Conservation (phyloP, 2,113 vertebrate genomes). For the Vicugna pacos region DNA sequence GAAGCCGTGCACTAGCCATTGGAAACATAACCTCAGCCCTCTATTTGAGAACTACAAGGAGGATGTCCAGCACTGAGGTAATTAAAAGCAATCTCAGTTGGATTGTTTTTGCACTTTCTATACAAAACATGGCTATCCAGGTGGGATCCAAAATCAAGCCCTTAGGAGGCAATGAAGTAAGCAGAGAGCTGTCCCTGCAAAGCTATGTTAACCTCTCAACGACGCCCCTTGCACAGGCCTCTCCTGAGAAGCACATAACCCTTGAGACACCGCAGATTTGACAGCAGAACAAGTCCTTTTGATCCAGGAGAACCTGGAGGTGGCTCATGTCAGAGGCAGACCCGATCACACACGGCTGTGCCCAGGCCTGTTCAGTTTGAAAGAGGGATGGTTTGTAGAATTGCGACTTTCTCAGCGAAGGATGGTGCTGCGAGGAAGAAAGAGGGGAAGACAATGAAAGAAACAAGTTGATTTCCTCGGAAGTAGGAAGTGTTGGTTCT, state of each 20-base stretch:
- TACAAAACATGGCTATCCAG: neutral
- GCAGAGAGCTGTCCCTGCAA: slow-evolving; percentile 21
- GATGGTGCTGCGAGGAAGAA: neutral
- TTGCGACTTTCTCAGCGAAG: neutral
- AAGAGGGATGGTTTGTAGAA: neutral
- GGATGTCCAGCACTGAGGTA: neutral
- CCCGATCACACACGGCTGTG: neutral
- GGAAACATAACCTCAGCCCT: neutral
- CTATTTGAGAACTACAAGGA: neutral
- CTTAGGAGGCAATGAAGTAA: neutral
- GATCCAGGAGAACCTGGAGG: neutral
- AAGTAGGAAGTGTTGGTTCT: slow-evolving; percentile 1
- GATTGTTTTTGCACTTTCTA: neutral
- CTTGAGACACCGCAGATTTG: neutral
- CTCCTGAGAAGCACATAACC: slow-evolving; percentile 38
- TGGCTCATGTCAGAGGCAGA: neutral
- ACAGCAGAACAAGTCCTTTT: neutral
- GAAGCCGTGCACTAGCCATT: neutral
- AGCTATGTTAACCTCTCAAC: neutral
- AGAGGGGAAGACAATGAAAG: neutral
- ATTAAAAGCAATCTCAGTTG: neutral
- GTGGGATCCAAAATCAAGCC: slow-evolving; percentile 48
- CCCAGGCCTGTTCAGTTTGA: neutral
- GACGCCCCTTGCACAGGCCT: neutral
- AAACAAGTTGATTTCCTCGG: neutral